These are phyloP conservation scores for Peromyscus polionotus DNA, from an alignment of 2,113 vertebrate genomes.

Conservation along the genomic window DNA sequence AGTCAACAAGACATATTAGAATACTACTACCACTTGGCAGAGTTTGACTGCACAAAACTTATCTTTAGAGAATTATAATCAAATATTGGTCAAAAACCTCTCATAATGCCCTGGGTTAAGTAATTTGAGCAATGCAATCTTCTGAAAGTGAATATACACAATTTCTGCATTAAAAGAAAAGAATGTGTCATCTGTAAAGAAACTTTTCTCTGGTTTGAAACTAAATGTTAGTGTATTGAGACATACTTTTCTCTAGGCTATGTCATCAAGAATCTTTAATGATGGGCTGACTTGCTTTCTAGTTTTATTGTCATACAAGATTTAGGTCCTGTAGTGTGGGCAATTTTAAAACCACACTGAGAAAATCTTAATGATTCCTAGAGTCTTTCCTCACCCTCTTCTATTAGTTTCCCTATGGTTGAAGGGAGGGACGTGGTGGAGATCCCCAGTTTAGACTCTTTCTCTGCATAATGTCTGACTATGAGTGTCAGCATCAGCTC, in stretches of 20 bases:
- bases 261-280: neutral
- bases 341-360: neutral
- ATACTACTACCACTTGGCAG: neutral
- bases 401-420: neutral
- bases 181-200: constrained; percentile 11
- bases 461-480: neutral
- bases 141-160: neutral
- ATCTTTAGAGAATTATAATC: neutral
- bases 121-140: neutral
- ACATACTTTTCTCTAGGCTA: neutral
- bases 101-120: neutral
- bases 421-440: neutral
- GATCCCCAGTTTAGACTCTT: neutral
- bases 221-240: neutral
- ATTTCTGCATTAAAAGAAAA: constrained; percentile 30
- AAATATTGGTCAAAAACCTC: neutral
- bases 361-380: neutral
- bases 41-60: neutral
- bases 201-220: neutral
- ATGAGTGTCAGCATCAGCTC: too few relatives aligned
- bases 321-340: neutral
- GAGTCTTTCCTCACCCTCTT: neutral
- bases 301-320: neutral
- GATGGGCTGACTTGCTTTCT: neutral
- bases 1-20: neutral